A percentile compares a stretch with the other conserved stretches of the same genome.
These are phyloP conservation scores for Grus americana DNA, from an alignment of 2,113 vertebrate species.

Conservation along the genomic window DNA sequence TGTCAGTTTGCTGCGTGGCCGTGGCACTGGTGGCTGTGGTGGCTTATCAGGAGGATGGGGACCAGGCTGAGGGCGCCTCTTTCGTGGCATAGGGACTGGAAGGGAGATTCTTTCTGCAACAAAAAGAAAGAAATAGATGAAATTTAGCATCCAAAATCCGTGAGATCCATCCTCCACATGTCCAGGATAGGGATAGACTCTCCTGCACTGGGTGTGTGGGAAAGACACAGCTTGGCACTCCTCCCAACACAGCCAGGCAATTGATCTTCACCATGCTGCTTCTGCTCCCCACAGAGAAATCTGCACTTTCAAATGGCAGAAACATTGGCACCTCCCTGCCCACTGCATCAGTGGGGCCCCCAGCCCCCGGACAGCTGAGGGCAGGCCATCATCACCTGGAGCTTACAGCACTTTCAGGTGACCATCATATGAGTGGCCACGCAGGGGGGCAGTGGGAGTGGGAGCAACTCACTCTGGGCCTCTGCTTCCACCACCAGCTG, in stretches of 20 bases:
- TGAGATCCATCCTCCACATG: neutral
- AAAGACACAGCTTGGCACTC: neutral
- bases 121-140: neutral
- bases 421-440: fast-evolving
- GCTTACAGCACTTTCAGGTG: neutral
- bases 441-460: fast-evolving
- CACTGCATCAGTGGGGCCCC: fast-evolving
- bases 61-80: constrained; percentile 26
- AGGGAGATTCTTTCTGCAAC: constrained; percentile 7
- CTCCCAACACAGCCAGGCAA: neutral
- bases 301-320: neutral
- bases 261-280: fast-evolving
- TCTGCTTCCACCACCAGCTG: constrained; percentile 49
- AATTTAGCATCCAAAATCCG: neutral
- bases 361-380: neutral
- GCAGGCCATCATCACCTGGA: neutral
- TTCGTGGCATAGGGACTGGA: constrained; percentile 76
- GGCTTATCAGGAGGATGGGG: neutral
- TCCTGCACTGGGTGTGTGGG: fast-evolving
- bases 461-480: constrained; percentile 49
- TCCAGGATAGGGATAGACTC: neutral
- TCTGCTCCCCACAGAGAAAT: neutral
- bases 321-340: fast-evolving
- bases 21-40: constrained; percentile 69
- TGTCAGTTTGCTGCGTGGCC: constrained; percentile 76